Conservation (phyloP, 2,888 invertebrate genomes). For the Drosophila yooni region DNA sequence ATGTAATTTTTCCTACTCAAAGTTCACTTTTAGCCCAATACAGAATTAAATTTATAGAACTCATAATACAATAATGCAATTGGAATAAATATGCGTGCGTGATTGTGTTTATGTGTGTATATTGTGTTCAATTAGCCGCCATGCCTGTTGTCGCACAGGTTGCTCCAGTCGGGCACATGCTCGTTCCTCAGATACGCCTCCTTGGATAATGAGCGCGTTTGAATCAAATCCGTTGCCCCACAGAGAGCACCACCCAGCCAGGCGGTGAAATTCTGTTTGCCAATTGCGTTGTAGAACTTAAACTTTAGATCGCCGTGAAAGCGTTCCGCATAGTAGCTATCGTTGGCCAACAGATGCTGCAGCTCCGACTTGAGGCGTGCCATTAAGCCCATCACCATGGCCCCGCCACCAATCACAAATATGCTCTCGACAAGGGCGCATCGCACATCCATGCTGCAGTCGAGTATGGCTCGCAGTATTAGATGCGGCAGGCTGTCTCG, state of each 20-base stretch:
- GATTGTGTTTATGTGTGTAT: slow-evolving; percentile 3
- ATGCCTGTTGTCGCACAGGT: slow-evolving; percentile 82
- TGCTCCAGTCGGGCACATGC: slow-evolving; percentile 93
- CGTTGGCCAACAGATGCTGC: slow-evolving; percentile 87
- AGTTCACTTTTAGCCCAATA: slow-evolving; percentile 58
- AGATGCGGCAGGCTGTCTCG: slow-evolving; percentile 93
- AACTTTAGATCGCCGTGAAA: slow-evolving; percentile 86
- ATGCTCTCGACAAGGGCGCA: slow-evolving; percentile 92
- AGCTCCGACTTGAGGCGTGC: slow-evolving; percentile 93
- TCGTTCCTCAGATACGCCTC: slow-evolving; percentile 90
- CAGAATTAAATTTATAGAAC: slow-evolving; percentile 13
- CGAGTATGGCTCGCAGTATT: slow-evolving; percentile 92
- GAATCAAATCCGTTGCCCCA: slow-evolving; percentile 90
- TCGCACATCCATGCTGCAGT: slow-evolving; percentile 93
- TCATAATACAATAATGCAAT: slow-evolving; percentile 20
- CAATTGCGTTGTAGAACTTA: slow-evolving; percentile 92
- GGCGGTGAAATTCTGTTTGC: slow-evolving; percentile 92
- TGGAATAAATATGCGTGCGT: slow-evolving; percentile 25
- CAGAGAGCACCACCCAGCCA: slow-evolving; percentile 95
- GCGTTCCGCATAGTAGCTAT: slow-evolving; percentile 87
- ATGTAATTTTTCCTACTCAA: slow-evolving; percentile 48
- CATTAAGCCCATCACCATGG: slow-evolving; percentile 93
- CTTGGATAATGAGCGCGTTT: slow-evolving; percentile 89
- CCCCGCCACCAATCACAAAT: slow-evolving; percentile 94
- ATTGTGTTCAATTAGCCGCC: slow-evolving; percentile 52